These are phyloP conservation scores for Baronia brevicornis DNA, from an alignment of 2,888 invertebrate genomes.

Conservation along the genomic window DNA sequence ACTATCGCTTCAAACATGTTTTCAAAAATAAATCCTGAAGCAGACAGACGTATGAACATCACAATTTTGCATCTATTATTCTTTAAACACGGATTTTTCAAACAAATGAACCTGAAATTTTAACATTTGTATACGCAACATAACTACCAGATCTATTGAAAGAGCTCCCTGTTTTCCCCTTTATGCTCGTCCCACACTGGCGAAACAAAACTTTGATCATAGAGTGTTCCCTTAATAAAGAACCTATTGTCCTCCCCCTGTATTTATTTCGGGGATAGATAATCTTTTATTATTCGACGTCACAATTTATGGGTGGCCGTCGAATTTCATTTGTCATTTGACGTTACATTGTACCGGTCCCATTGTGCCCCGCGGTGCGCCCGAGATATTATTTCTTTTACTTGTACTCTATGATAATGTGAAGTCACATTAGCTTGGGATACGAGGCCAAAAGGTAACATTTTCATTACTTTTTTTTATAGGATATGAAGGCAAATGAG, in stretches of 20 bases:
- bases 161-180: slow-evolving; percentile 5
- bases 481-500: too few relatives aligned
- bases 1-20: slow-evolving; percentile 1
- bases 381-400: slow-evolving; percentile 6
- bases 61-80: too few relatives aligned
- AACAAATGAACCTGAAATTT: slow-evolving; percentile 4
- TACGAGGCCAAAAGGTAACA: too few relatives aligned
- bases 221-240: slow-evolving; percentile 55
- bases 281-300: slow-evolving; percentile 66
- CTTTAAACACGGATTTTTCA: too few relatives aligned
- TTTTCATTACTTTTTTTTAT: too few relatives aligned
- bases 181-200: slow-evolving; percentile 23
- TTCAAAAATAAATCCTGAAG: too few relatives aligned
- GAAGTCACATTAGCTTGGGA: slow-evolving; percentile 8
- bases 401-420: slow-evolving; percentile 1
- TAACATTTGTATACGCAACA: slow-evolving; percentile 4
- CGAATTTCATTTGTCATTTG: slow-evolving; percentile 66
- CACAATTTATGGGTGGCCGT: slow-evolving; percentile 61
- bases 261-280: slow-evolving; percentile 66
- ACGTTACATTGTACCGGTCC: slow-evolving; percentile 21
- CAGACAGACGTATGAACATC: too few relatives aligned
- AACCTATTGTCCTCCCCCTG: slow-evolving; percentile 61
- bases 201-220: slow-evolving; percentile 29
- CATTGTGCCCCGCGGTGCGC: slow-evolving; percentile 20
- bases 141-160: too few relatives aligned